These are phyloP conservation scores for Phragmatobia fuliginosa DNA, from an alignment of 2,888 invertebrate genomes.

Conservation along the genomic window DNA sequence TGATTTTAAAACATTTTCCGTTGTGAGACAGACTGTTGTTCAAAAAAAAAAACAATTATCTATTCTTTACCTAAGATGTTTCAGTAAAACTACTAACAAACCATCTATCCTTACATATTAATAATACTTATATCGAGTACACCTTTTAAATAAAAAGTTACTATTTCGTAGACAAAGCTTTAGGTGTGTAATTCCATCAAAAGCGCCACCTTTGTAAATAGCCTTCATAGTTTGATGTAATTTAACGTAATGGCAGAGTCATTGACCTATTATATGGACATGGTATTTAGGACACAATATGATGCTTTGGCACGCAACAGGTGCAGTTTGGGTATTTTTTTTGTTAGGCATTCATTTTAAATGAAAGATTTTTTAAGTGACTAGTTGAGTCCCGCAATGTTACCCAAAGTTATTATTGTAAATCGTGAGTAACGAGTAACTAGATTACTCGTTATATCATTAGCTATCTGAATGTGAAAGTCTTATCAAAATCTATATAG, in stretches of 20 bases:
- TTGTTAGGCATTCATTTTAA: neutral
- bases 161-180: slow-evolving; percentile 5
- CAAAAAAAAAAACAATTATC: too few relatives aligned
- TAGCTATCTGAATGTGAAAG: too few relatives aligned
- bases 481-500: too few relatives aligned
- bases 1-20: too few relatives aligned
- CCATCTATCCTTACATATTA: neutral
- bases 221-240: slow-evolving; percentile 39
- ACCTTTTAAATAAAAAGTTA: neutral
- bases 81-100: neutral
- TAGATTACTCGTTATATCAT: too few relatives aligned
- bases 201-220: slow-evolving; percentile 34
- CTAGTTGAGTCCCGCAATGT: too few relatives aligned
- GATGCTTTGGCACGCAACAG: slow-evolving; percentile 54
- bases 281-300: slow-evolving; percentile 44
- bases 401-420: too few relatives aligned
- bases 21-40: too few relatives aligned
- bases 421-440: too few relatives aligned
- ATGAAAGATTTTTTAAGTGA: too few relatives aligned
- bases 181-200: slow-evolving; percentile 32
- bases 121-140: neutral
- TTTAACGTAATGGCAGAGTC: slow-evolving; percentile 45
- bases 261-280: slow-evolving; percentile 42
- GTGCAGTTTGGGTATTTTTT: slow-evolving; percentile 34
- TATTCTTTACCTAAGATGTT: neutral